Percentiles rank a stretch among this genome's conserved stretches.
These are phyloP conservation scores for Miltochrista miniata DNA, from an alignment of 2,888 invertebrate genomes.

Conservation along the genomic window DNA sequence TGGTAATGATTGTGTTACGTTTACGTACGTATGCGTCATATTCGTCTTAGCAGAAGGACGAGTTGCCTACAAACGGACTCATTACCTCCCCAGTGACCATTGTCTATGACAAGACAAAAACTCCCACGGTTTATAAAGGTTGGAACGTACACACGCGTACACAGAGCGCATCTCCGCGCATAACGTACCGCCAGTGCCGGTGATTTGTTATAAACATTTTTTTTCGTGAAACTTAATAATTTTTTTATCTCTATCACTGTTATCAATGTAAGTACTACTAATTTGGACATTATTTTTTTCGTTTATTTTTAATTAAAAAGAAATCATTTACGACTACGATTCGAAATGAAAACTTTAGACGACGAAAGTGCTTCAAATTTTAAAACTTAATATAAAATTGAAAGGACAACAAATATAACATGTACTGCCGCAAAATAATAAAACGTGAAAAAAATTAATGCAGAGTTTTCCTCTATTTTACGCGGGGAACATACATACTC, in stretches of 20 bases:
- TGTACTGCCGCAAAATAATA: too few species aligned
- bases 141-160: conserved; percentile 61
- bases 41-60: conserved; percentile 73
- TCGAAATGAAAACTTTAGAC: too few species aligned
- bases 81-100: conserved; percentile 78
- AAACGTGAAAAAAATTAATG: too few species aligned
- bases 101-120: conserved; percentile 80
- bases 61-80: conserved; percentile 76
- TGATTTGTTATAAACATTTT: conserved; percentile 43
- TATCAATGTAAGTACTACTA: conserved; percentile 15
- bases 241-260: background rate
- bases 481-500: too few species aligned
- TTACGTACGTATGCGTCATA: conserved; percentile 66
- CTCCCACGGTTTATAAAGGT: conserved; percentile 82
- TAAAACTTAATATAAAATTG: too few species aligned
- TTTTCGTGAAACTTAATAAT: conserved; percentile 16
- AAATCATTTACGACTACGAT: too few species aligned
- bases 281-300: too few species aligned
- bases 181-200: conserved; percentile 56
- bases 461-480: too few species aligned
- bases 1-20: conserved; percentile 64
- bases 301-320: too few species aligned
- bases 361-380: too few species aligned
- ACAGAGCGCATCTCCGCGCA: conserved; percentile 75
- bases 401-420: too few species aligned